Base-by-base conservation (phyloP, 2,888 invertebrate species). In the Alloscopus bannaensis region DNA sequence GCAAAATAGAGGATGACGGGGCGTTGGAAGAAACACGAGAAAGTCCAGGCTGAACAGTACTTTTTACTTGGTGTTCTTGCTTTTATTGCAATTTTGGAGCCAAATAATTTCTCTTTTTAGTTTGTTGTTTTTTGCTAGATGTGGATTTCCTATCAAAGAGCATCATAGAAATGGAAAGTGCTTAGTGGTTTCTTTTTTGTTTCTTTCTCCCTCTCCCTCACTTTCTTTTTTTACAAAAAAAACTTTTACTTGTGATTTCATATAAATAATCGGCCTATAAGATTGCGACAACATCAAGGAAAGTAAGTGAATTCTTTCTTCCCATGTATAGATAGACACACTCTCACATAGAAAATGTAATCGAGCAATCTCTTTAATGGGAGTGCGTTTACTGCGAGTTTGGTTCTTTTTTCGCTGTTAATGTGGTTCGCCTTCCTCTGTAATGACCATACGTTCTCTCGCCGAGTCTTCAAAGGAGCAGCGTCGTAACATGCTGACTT, bases 21-120 rank as follows among this genome's bases (percentile, higher is more conserved):
- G n/a, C n/a, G n/a, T n/a, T n/a, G n/a, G n/a, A n/a, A n/a, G n/a
- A n/a, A n/a, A n/a, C n/a, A n/a, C n/a, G n/a, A n/a, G n/a, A n/a
- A n/a, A n/a, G n/a, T n/a, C n/a, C n/a, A n/a, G n/a, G n/a, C n/a
- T n/a, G n/a, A n/a, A n/a, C n/a, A n/a, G n/a, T n/a, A n/a, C n/a
- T n/a, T n/a, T n/a, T n/a, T n/a, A n/a, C n/a, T n/a, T n/a, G n/a
- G 50, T 64, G 62, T 62, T 72, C 52, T 29, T 60, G 72, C 72
- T 55, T 62, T 72, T 62, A 72, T 62, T 40, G 52, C 52, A 18
- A 52, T 64, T 72, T 64, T 52, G 18, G 62, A 60, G 64, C 72
- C 72, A 72, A 72, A 52, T 72, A 72, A 72, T 72, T 52, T 31
- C 62, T 40, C 26, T 20, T 36, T 52, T 45, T 52, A 11, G 16